Percentiles rank a stretch among this genome's conserved stretches.
Conservation (phyloP, 2,797 vertebrate genomes). For the Hippopotamyrus pictus region DNA sequence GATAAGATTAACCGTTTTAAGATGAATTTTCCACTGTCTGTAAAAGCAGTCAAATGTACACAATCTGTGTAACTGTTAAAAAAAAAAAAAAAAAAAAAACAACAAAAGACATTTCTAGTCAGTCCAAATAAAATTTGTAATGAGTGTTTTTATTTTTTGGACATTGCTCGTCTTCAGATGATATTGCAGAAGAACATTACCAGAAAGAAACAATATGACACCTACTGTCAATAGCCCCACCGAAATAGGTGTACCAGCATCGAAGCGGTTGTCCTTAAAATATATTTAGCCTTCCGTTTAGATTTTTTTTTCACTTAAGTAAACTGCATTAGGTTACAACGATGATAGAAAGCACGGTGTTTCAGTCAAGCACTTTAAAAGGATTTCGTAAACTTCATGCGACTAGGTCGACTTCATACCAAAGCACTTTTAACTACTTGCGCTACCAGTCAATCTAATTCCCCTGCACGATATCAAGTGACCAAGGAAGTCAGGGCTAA, state of each 20-base stretch:
- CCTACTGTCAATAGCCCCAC: not conserved
- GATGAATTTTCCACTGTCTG: not conserved
- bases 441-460: not conserved
- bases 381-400: not conserved
- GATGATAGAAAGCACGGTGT: not conserved
- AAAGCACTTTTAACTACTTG: not conserved
- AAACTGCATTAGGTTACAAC: not conserved
- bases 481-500: not conserved
- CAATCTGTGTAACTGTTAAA: not conserved
- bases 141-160: not conserved
- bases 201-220: not conserved
- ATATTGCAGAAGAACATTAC: not conserved
- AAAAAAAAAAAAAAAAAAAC: not conserved
- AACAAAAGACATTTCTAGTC: not conserved
- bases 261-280: not conserved
- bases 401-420: not conserved
- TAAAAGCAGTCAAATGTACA: not conserved
- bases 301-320: not conserved
- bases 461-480: not conserved
- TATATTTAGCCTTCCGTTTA: not conserved
- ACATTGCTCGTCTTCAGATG: not conserved
- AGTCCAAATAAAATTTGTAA: not conserved
- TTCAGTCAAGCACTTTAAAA: not conserved
- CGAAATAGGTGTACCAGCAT: not conserved
- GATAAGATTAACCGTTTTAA: not conserved